These are phyloP conservation scores for Mechanitis mazaeus DNA, from an alignment of 2,888 invertebrate species.

Conservation along the genomic window DNA sequence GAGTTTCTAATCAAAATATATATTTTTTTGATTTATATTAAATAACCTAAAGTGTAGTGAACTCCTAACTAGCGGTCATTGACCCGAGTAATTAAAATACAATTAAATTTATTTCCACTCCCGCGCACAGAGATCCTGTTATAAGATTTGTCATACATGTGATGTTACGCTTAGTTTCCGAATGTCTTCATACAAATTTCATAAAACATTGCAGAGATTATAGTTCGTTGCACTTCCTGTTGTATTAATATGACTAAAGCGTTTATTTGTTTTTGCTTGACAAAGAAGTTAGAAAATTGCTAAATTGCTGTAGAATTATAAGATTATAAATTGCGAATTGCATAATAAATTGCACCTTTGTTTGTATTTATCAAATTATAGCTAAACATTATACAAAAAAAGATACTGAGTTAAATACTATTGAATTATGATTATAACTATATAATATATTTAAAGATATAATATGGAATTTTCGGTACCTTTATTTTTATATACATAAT, in stretches of 20 bases:
- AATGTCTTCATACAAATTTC: neutral
- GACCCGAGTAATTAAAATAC: slow-evolving; percentile 34
- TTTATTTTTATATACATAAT: no score
- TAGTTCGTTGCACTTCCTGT: neutral
- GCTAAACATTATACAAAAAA: no score
- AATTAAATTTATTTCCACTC: slow-evolving; percentile 33
- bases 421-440: no score
- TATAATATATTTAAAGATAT: no score
- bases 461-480: no score
- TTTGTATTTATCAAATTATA: no score
- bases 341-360: no score
- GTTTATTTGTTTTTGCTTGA: neutral
- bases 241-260: neutral
- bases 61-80: slow-evolving; percentile 22
- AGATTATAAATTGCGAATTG: no score
- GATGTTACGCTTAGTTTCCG: slow-evolving; percentile 22
- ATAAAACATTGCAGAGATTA: neutral
- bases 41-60: slow-evolving; percentile 11
- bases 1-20: neutral
- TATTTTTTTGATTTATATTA: neutral
- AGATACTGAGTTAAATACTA: no score
- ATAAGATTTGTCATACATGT: slow-evolving; percentile 33
- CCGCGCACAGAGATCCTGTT: slow-evolving; percentile 28
- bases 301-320: no score
- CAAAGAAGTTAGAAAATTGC: neutral